phyloP scores from a whole-genome alignment of 2,888 invertebrate genomes.

The Ferdinandea cuprea region DNA sequence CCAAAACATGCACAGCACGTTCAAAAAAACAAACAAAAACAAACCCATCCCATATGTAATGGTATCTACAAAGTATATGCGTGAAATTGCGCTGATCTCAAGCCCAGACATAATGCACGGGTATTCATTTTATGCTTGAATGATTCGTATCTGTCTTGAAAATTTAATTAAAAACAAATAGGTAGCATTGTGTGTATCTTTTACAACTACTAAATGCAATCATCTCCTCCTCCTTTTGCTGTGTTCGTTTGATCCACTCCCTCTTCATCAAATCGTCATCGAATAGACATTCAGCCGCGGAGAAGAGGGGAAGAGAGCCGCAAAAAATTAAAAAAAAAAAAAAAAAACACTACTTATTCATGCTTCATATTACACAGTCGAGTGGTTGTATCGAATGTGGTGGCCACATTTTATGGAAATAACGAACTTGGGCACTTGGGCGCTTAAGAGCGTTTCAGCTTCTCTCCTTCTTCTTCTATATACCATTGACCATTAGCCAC shows the following conservation, averaged over 20 bases:
- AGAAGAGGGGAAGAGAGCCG: not conserved
- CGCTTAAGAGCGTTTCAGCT: conserved; percentile 55
- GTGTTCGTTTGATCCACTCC: conserved; percentile 36
- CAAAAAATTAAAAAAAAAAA: not conserved
- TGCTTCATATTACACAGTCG: conserved; percentile 74
- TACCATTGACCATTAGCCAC: not conserved
- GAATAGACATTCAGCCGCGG: too few species aligned
- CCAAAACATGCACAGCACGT: conserved; percentile 8
- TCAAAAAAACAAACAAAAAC: not conserved
- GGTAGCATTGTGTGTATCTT: conserved; percentile 69
- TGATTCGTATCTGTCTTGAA: conserved; percentile 73
- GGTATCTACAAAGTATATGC: conserved; percentile 18
- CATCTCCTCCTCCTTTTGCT: conserved; percentile 29
- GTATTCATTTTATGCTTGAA: conserved; percentile 73
- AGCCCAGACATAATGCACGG: conserved; percentile 69
- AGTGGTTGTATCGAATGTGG: conserved; percentile 71
- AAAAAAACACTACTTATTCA: conserved; percentile 60
- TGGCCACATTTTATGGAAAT: conserved; percentile 69
- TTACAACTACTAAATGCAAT: conserved; percentile 67
- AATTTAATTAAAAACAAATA: conserved; percentile 75
- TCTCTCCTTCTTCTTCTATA: conserved; percentile 26
- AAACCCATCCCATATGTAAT: conserved; percentile 19
- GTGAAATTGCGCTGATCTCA: conserved; percentile 62
- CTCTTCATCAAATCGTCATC: not conserved
- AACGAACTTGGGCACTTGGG: conserved; percentile 71